A percentile compares a stretch with the other conserved stretches of the same genome.
phyloP scores from a whole-genome alignment of 2,797 vertebrate species.

The Fistularia tabacaria region DNA sequence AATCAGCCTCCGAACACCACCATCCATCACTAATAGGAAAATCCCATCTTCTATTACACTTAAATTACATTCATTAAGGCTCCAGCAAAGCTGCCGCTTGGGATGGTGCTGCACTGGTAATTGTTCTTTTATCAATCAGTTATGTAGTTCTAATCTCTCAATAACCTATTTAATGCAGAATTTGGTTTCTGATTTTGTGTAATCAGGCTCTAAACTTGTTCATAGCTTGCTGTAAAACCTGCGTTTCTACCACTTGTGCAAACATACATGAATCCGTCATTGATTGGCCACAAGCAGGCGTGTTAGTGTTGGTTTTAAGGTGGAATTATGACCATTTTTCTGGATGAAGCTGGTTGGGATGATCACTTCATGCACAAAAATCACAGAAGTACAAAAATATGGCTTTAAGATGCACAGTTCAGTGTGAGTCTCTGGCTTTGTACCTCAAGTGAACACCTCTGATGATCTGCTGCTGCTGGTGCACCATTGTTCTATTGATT shows the following conservation, averaged over 20 bases:
- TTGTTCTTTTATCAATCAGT: constrained; percentile 48
- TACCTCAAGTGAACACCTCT: no score
- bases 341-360: no score
- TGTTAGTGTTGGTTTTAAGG: constrained; percentile 3
- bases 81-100: constrained; percentile 20
- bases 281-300: constrained; percentile 8
- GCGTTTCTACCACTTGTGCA: neutral
- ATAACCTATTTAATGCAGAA: neutral
- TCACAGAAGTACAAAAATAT: neutral
- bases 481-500: no score
- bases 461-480: no score
- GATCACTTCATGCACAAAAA: no score
- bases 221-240: no score
- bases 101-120: constrained; percentile 27
- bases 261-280: constrained; percentile 4
- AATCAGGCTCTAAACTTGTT: constrained; percentile 7
- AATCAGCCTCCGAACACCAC: constrained; percentile 42
- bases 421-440: no score
- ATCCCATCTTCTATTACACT: constrained; percentile 44
- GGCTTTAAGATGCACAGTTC: neutral
- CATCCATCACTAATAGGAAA: constrained; percentile 67
- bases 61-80: constrained; percentile 62
- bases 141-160: constrained; percentile 3
- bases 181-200: neutral
- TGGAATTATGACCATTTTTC: neutral